Evolutionary conservation across 2,888 invertebrate genomes (phyloP), one percentile per base, ranked within the genome.

Genomic region (Lycia hirtaria): DNA sequence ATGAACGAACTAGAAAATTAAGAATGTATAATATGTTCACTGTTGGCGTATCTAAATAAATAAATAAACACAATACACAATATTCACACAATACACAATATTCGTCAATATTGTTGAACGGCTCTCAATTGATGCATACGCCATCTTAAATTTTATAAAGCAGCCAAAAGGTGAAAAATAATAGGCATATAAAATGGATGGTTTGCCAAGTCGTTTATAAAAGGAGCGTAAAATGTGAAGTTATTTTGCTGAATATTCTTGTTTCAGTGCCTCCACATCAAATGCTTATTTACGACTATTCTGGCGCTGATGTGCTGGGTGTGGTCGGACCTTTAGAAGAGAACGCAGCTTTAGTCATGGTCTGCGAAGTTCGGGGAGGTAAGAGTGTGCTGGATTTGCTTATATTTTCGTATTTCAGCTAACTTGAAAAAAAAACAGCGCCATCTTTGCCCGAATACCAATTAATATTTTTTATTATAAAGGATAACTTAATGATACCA

Each of bases 361-460:
- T 96, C 62, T 97, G 97, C 80, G 96, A 97, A 93, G 97, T 97
- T 58, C 93, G 96, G 74, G 97, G 97, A 72, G 97, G 97, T 97
- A 93, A 95, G 95, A 7, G 12, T 9, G 6, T 40, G 3, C 2
- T 37, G 4, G 17, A n/a, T n/a, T n/a, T n/a, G n/a, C n/a, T n/a
- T n/a, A n/a, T n/a, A n/a, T n/a, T n/a, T n/a, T n/a, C n/a, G n/a
- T n/a, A n/a, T n/a, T n/a, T n/a, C n/a, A n/a, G n/a, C n/a, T n/a
- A n/a, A n/a, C n/a, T n/a, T n/a, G n/a, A n/a, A n/a, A n/a, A n/a
- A n/a, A n/a, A n/a, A n/a, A n/a, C n/a, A n/a, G n/a, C n/a, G n/a
- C n/a, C n/a, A n/a, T n/a, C n/a, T n/a, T n/a, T n/a, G n/a, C n/a
- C n/a, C n/a, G n/a, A n/a, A n/a, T n/a, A n/a, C n/a, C n/a, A n/a